Base-by-base conservation (phyloP, 2,888 invertebrate species). In the Spodoptera exigua region DNA sequence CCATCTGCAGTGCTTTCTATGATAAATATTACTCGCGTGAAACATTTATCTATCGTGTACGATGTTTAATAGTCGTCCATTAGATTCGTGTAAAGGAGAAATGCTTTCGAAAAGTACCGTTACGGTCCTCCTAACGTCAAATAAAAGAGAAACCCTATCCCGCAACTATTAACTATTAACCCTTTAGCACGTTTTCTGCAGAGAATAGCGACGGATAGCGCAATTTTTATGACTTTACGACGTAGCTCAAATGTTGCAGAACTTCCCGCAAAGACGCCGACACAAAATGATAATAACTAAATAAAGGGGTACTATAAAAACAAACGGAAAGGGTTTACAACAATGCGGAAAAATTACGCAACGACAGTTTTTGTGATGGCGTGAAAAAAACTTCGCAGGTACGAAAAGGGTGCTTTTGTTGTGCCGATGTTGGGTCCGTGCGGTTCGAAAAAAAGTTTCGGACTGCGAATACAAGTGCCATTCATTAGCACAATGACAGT, bases 281-380 rank as follows among this genome's bases (percentile, higher is more conserved):
- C 92, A 71, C 57, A 63, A 70, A 73, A 74, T 60, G 72, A 69
- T 78, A 74, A 80, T 78, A 74, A 75, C 76, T 81, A 85, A 83
- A 89, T 89, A 90, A 91, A 89, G 83, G 90, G 86, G 84, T 88
- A 86, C 76, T 88, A 89, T 91, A 92, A 92, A 93, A 91, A 92
- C 92, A 91, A 91, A 91, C 90, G 91, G 90, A 94, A 94, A 93
- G 94, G 93, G 93, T 94, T 93, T 89, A 76, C 85, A 80, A 91
- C 89, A 93, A 93, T 91, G 91, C 92, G 84, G 92, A 92, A 93
- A 90, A 91, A 91, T 93, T 94, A 92, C 90, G 94, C 94, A 93
- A 93, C 89, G 80, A 78, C 84, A 69, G 84, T 85, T 89, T 93
- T 92, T 92, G 92, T 78, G 88, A 84, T 66, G 53, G 61, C 60